Conservation (phyloP, 2,113 vertebrate genomes). For the Leiothrix lutea region DNA sequence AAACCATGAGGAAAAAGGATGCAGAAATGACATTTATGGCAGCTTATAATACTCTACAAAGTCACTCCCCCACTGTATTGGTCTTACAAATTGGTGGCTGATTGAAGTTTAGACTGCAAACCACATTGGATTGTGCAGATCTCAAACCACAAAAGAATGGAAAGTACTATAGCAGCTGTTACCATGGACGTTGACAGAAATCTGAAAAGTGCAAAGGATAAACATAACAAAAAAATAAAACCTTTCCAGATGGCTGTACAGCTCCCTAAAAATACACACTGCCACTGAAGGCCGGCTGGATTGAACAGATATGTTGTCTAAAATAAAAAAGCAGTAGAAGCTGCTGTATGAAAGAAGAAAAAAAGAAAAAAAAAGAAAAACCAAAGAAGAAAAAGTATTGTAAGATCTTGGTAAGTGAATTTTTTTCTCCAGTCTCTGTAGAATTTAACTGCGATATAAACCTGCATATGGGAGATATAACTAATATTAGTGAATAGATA, state of each 20-base stretch:
- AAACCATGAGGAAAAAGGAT: background rate
- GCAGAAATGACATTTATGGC: background rate
- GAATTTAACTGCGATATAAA: background rate
- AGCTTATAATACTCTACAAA: conserved; percentile 6
- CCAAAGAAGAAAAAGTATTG: background rate
- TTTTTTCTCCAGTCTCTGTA: background rate
- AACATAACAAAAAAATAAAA: conserved; percentile 52
- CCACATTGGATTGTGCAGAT: background rate
- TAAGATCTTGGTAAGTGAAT: background rate
- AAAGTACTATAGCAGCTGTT: conserved; percentile 46
- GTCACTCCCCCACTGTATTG: background rate
- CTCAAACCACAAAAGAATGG: conserved; percentile 19
- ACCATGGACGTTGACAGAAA: conserved; percentile 33
- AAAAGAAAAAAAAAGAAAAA: background rate
- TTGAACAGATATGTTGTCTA: background rate
- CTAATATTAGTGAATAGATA: background rate
- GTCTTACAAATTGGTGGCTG: conserved; percentile 34
- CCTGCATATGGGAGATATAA: background rate
- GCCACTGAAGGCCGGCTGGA: background rate
- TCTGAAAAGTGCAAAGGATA: conserved; percentile 56
- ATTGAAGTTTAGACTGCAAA: conserved; percentile 43
- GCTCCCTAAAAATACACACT: conserved; percentile 37
- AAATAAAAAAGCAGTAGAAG: conserved; percentile 24
- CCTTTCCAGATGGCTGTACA: conserved; percentile 42
- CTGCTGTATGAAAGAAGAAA: background rate